Percentiles rank a stretch among this genome's conserved stretches.
Evolutionary conservation across 2,113 vertebrate genomes (phyloP).

Genomic region (Hypanus sabinus): DNA sequence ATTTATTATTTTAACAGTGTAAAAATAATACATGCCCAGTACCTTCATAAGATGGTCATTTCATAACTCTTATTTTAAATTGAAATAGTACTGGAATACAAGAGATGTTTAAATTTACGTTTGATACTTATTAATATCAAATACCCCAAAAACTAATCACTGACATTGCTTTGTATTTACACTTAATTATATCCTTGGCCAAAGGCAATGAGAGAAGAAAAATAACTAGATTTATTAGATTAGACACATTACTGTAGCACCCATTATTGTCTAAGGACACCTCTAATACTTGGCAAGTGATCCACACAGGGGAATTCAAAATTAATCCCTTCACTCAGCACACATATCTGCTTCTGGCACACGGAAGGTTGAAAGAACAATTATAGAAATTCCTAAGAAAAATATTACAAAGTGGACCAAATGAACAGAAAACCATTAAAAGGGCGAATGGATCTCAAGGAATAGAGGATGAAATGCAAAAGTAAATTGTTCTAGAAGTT

Average conservation of each 20-base stretch:
- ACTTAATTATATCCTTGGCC: background rate
- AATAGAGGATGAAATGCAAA: too few species aligned
- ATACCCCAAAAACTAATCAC: background rate
- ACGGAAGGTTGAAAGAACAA: background rate
- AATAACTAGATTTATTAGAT: background rate
- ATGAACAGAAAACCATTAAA: background rate
- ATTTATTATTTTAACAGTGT: background rate
- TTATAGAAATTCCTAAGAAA: background rate
- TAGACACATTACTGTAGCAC: background rate
- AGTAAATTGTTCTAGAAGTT: too few species aligned
- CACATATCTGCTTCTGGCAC: background rate
- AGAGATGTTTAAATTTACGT: background rate
- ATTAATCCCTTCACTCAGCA: background rate
- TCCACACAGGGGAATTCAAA: background rate
- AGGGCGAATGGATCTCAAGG: background rate
- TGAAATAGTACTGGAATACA: background rate
- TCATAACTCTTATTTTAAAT: constrained; percentile 1
- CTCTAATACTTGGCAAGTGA: background rate
- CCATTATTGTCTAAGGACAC: background rate
- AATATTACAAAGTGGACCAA: background rate
- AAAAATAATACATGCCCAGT: background rate
- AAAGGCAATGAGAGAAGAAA: background rate
- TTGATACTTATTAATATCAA: background rate
- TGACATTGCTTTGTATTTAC: background rate
- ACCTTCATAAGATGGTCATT: background rate